These are phyloP conservation scores for Rachycentron canadum DNA, from an alignment of 2,797 vertebrate genomes.

Conservation along the genomic window DNA sequence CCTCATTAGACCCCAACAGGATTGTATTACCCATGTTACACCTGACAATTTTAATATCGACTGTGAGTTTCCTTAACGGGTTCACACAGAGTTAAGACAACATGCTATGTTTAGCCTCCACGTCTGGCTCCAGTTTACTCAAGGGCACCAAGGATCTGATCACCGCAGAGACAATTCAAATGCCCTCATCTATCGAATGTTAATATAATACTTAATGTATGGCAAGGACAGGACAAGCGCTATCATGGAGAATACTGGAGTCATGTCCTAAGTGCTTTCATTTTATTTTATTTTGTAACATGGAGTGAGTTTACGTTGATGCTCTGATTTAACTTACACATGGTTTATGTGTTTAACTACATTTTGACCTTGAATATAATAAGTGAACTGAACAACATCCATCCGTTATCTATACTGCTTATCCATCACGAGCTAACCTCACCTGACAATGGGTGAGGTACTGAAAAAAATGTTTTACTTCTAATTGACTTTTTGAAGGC, in stretches of 20 bases:
- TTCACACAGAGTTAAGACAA: conserved; percentile 10
- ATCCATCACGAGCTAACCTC: too few relatives aligned
- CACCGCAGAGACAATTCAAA: conserved; percentile 25
- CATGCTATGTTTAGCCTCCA: neutral
- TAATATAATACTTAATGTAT: conserved; percentile 34
- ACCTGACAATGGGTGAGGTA: too few relatives aligned
- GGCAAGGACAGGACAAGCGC: neutral
- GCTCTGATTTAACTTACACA: neutral
- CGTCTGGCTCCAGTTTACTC: conserved; percentile 26
- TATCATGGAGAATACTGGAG: neutral
- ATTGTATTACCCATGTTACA: conserved; percentile 47
- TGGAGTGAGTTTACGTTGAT: neutral
- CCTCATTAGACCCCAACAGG: conserved; percentile 2
- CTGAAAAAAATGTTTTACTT: neutral
- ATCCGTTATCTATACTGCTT: too few relatives aligned
- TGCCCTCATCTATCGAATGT: conserved; percentile 25
- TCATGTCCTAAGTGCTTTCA: neutral
- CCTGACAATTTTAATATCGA: conserved; percentile 32
- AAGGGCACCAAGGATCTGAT: conserved; percentile 7
- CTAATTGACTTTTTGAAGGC: too few relatives aligned
- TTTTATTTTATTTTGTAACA: neutral
- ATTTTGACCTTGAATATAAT: neutral
- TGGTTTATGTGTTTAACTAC: neutral
- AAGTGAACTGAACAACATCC: too few relatives aligned
- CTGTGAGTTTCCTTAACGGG: conserved; percentile 26